These are phyloP conservation scores for Papilio aristodemus DNA, from an alignment of 1,140 invertebrate species.

Conservation along the genomic window DNA sequence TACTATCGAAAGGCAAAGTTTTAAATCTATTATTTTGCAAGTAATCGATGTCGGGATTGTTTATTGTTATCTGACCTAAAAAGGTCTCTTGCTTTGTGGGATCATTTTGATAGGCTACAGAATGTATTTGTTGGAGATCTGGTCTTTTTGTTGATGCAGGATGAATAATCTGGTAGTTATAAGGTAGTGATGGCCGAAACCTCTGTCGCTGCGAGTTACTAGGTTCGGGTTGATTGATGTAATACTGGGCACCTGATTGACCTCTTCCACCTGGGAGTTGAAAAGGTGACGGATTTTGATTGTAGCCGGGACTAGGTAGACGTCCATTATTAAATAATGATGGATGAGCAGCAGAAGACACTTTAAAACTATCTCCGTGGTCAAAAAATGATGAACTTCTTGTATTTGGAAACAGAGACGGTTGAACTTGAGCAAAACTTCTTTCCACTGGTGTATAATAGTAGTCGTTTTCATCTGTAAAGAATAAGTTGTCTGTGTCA, in stretches of 20 bases:
- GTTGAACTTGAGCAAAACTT: constrained; percentile 78
- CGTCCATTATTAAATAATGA: constrained; percentile 64
- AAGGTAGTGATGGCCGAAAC: constrained; percentile 69
- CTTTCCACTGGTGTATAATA: constrained; percentile 74
- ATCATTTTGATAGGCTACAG: constrained; percentile 79
- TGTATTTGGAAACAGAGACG: constrained; percentile 70
- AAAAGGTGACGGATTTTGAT: constrained; percentile 76
- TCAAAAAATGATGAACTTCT: constrained; percentile 67
- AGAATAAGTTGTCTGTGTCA: constrained; percentile 40
- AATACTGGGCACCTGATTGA: constrained; percentile 71
- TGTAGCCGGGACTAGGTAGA: constrained; percentile 71
- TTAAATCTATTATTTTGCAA: constrained; percentile 71
- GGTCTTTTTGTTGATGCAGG: constrained; percentile 76
- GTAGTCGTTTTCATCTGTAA: constrained; percentile 75
- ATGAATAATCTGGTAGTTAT: constrained; percentile 74
- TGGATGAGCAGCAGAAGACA: constrained; percentile 58
- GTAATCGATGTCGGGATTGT: constrained; percentile 80
- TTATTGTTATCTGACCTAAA: constrained; percentile 81
- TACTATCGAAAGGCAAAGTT: constrained; percentile 72
- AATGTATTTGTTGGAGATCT: constrained; percentile 71
- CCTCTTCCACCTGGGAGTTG: constrained; percentile 74
- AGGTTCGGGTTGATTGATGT: constrained; percentile 75
- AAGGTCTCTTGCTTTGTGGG: constrained; percentile 82
- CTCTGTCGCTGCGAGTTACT: constrained; percentile 59
- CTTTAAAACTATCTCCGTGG: constrained; percentile 64